Conservation (phyloP, 1,140 invertebrate genomes). For the Pseudomyrmex cubaensis region DNA sequence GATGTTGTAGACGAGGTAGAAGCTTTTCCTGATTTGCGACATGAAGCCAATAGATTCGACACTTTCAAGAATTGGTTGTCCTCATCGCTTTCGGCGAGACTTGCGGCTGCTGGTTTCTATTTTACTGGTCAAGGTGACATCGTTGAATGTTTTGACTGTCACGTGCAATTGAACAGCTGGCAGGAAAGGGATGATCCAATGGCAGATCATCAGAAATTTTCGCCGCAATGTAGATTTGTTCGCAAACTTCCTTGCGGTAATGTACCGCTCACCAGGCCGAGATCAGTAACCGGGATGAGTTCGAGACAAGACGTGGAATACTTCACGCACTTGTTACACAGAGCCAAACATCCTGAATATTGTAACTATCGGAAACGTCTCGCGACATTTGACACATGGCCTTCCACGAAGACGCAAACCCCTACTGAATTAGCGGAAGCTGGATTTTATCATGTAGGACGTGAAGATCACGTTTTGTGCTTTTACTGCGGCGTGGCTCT, state of each 20-base stretch:
- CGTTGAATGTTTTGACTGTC: constrained; percentile 93
- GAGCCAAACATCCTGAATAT: constrained; percentile 81
- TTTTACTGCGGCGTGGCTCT: constrained; percentile 92
- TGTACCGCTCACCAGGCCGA: no score
- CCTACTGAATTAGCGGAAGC: constrained; percentile 90
- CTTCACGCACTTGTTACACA: not conserved
- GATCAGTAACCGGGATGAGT: no score
- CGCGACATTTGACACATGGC: constrained; percentile 89
- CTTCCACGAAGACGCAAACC: constrained; percentile 88
- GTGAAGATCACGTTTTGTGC: constrained; percentile 91
- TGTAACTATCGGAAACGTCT: constrained; percentile 87
- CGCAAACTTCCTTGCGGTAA: constrained; percentile 85
- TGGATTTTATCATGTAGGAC: constrained; percentile 93
- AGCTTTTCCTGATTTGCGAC: constrained; percentile 3
- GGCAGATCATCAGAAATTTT: constrained; percentile 90
- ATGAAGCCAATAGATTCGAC: not conserved
- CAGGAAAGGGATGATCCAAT: constrained; percentile 90
- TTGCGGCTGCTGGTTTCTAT: constrained; percentile 92
- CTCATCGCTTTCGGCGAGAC: constrained; percentile 69
- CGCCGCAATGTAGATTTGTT: constrained; percentile 90
- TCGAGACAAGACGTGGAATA: no score
- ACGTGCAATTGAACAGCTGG: constrained; percentile 91
- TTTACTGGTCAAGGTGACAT: constrained; percentile 87
- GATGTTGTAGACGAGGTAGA: constrained; percentile 19
- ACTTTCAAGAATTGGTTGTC: constrained; percentile 24